phyloP scores from a whole-genome alignment of 2,888 invertebrate species.

The Ormyrus thymus region DNA sequence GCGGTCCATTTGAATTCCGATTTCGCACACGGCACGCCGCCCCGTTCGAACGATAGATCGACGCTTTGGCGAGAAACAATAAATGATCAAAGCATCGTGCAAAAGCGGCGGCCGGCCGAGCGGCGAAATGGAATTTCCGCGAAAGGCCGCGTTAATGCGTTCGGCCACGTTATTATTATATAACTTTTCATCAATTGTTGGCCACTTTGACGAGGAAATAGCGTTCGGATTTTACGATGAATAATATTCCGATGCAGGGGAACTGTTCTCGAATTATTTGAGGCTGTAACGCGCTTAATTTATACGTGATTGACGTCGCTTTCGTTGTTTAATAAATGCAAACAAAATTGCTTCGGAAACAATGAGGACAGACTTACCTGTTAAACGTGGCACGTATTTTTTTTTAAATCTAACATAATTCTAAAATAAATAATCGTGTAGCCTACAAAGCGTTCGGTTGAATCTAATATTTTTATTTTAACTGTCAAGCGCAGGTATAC shows the following conservation, averaged over 20 bases:
- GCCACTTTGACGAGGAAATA: not conserved
- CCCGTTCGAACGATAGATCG: not conserved
- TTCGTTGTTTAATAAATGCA: not conserved
- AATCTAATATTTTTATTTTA: too few species aligned
- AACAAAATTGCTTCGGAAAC: too few species aligned
- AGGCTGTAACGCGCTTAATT: not conserved
- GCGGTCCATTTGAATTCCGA: too few species aligned
- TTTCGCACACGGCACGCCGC: not conserved
- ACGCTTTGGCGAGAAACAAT: slow-evolving; percentile 15
- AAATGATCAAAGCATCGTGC: slow-evolving; percentile 34
- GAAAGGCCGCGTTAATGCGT: slow-evolving; percentile 58
- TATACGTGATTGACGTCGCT: not conserved
- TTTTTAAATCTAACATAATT: not conserved
- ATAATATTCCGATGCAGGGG: not conserved
- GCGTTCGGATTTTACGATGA: slow-evolving; percentile 5
- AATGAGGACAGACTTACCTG: too few species aligned
- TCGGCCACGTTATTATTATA: slow-evolving; percentile 15
- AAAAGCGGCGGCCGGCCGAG: not conserved
- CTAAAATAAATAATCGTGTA: too few species aligned
- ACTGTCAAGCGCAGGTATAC: too few species aligned
- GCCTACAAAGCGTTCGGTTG: too few species aligned
- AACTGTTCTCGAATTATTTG: slow-evolving; percentile 13
- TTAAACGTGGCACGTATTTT: not conserved
- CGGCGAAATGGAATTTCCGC: slow-evolving; percentile 59
- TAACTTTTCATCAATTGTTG: slow-evolving; percentile 33